Evolutionary conservation across 2,797 vertebrate species (phyloP).

Genomic region (Hemibagrus guttatus): DNA sequence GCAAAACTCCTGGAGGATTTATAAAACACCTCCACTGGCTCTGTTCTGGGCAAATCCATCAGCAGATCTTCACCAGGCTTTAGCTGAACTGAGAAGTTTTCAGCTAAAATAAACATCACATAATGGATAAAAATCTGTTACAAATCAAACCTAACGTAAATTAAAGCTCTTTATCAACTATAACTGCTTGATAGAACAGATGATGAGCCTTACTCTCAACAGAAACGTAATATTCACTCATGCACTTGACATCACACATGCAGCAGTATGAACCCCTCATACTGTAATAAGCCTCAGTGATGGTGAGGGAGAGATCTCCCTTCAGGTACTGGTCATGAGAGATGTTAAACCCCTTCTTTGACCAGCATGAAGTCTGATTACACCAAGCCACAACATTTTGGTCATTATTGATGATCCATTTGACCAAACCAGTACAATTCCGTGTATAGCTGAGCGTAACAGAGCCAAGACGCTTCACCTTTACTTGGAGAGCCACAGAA

Average conservation of each 20-base stretch:
- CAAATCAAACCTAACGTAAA: background rate
- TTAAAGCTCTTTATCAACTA: no score
- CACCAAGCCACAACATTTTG: background rate
- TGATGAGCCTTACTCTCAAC: no score
- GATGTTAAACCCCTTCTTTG: background rate
- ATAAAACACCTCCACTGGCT: background rate
- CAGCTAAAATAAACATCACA: background rate
- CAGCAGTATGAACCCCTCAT: background rate
- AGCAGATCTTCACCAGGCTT: constrained; percentile 2
- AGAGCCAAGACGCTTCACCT: background rate
- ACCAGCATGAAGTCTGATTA: background rate
- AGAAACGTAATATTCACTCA: no score
- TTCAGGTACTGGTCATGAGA: constrained; percentile 1
- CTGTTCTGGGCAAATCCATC: background rate
- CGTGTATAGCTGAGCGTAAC: background rate
- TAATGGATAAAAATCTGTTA: background rate
- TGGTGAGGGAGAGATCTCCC: background rate
- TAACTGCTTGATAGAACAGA: no score
- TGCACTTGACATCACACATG: background rate
- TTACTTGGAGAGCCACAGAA: background rate
- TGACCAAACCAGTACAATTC: background rate
- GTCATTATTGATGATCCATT: background rate
- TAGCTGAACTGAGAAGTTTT: background rate
- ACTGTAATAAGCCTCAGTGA: constrained; percentile 8
- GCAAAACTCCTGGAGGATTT: background rate